Percentiles rank a stretch among this genome's conserved stretches.
These are phyloP conservation scores for Schizopygopsis malacanthus DNA, from an alignment of 2,797 vertebrate species.

Conservation along the genomic window DNA sequence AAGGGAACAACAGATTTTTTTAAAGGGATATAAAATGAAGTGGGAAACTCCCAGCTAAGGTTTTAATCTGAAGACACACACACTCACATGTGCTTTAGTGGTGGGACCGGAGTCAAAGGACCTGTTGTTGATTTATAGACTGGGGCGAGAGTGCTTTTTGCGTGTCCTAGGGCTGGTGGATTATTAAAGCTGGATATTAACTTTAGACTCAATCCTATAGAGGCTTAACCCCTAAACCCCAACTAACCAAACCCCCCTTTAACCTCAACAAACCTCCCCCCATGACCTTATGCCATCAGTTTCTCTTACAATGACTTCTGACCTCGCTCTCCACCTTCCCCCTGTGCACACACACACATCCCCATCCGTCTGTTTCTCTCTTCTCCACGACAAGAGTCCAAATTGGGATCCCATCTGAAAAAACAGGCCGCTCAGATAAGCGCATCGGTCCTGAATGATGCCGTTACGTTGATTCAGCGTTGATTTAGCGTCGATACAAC, in stretches of 20 bases:
- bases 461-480: conserved; percentile 47
- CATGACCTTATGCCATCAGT: conserved; percentile 61
- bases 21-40: conserved; percentile 40
- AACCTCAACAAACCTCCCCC: conserved; percentile 66
- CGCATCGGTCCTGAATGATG: conserved; percentile 66
- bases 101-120: conserved; percentile 50
- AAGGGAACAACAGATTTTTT: conserved; percentile 27
- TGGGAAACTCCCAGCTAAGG: conserved; percentile 35
- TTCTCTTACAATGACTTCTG: conserved; percentile 62
- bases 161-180: conserved; percentile 68
- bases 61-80: conserved; percentile 34
- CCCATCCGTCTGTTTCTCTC: conserved; percentile 67
- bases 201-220: conserved; percentile 71
- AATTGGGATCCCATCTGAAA: conserved; percentile 65
- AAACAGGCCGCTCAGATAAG: conserved; percentile 69
- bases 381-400: conserved; percentile 56
- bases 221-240: conserved; percentile 71
- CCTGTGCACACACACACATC: conserved; percentile 17
- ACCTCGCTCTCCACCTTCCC: conserved; percentile 41
- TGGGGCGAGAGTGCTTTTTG: conserved; percentile 71
- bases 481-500: conserved; percentile 49
- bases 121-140: conserved; percentile 73
- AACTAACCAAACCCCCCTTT: conserved; percentile 66
- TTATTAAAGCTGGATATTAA: conserved; percentile 70
- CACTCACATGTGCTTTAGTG: conserved; percentile 44